These are phyloP conservation scores for Lethrus apterus DNA, from an alignment of 1,140 invertebrate species.

Conservation along the genomic window DNA sequence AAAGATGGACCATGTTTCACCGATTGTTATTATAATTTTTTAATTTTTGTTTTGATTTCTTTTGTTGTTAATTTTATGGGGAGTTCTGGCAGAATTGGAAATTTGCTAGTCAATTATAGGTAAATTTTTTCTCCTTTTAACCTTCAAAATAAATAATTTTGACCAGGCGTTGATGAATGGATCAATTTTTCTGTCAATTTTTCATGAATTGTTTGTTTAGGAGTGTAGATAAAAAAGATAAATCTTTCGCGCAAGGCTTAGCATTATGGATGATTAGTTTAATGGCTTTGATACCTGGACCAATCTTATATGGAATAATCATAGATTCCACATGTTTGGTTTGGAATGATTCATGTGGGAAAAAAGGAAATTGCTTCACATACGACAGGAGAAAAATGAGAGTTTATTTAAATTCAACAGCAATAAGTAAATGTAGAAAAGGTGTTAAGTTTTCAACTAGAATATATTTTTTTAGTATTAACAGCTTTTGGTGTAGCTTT, in stretches of 20 bases:
- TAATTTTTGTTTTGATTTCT: slow-evolving; percentile 57
- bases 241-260: slow-evolving; percentile 62
- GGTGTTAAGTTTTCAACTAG: slow-evolving; percentile 54
- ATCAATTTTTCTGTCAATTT: background rate
- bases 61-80: slow-evolving; percentile 60
- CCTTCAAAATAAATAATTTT: slow-evolving; percentile 3
- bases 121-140: slow-evolving; percentile 25
- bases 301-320: slow-evolving; percentile 64
- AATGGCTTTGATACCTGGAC: slow-evolving; percentile 62
- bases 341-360: slow-evolving; percentile 67
- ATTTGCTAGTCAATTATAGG: slow-evolving; percentile 59
- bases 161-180: background rate
- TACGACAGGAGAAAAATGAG: slow-evolving; percentile 45
- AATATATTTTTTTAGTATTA: slow-evolving; percentile 48
- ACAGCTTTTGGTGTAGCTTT: slow-evolving; percentile 60
- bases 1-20: slow-evolving; percentile 49
- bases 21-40: slow-evolving; percentile 57
- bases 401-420: slow-evolving; percentile 5
- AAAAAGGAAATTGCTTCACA: slow-evolving; percentile 66
- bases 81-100: slow-evolving; percentile 58
- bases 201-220: slow-evolving; percentile 37
- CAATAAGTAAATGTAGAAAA: background rate
- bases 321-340: slow-evolving; percentile 61
- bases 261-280: slow-evolving; percentile 58
- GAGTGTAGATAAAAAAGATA: slow-evolving; percentile 64